Evolutionary conservation across 2,113 vertebrate species (phyloP).

Genomic region (Seriola dumerili): DNA sequence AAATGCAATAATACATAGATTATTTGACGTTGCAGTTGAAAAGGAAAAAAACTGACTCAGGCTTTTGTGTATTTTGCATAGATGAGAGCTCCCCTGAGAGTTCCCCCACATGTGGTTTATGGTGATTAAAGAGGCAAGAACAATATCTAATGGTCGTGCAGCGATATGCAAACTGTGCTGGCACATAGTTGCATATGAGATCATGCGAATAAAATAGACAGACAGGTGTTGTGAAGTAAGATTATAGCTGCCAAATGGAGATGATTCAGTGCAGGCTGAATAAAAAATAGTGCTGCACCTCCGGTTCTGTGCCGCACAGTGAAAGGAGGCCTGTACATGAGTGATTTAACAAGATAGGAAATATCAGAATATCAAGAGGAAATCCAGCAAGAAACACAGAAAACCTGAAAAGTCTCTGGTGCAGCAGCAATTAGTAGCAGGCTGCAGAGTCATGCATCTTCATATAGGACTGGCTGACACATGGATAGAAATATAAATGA

Average conservation of each 20-base stretch:
- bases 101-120: neutral
- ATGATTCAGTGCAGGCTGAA: constrained; percentile 36
- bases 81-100: neutral
- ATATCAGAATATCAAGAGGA: constrained; percentile 7
- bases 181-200: constrained; percentile 46
- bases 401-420: constrained; percentile 12
- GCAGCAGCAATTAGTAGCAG: constrained; percentile 36
- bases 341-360: constrained; percentile 36
- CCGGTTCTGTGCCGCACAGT: constrained; percentile 20
- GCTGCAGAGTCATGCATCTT: constrained; percentile 44
- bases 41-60: neutral
- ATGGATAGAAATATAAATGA: constrained; percentile 44
- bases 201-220: constrained; percentile 62
- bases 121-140: constrained; percentile 44
- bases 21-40: constrained; percentile 1
- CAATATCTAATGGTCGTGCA: constrained; percentile 26
- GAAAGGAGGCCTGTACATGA: neutral
- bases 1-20: neutral
- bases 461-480: constrained; percentile 32
- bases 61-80: constrained; percentile 12
- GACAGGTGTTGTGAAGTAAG: constrained; percentile 59
- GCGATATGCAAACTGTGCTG: constrained; percentile 32
- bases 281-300: constrained; percentile 40
- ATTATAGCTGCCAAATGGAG: constrained; percentile 44
- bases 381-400: constrained; percentile 1